Conservation (phyloP, 2,113 vertebrate genomes). For the Grantiella picta region DNA sequence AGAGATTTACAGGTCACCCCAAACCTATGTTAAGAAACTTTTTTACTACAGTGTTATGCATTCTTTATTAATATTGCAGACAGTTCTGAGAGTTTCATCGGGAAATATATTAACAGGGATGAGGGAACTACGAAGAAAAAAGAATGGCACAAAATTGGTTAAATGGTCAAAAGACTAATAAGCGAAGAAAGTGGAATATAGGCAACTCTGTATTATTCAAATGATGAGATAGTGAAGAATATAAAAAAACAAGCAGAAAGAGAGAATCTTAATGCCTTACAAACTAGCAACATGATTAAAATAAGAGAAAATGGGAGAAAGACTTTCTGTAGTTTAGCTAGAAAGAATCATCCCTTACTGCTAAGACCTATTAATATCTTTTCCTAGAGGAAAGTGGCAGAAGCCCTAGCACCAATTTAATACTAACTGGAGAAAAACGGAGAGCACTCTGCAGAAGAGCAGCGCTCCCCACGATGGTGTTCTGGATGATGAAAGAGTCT, state of each 20-base stretch:
- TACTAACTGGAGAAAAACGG: neutral
- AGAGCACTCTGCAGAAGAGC: neutral
- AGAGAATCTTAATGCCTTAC: neutral
- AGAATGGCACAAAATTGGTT: neutral
- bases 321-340: neutral
- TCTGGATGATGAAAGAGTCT: conserved; percentile 23
- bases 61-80: conserved; percentile 16
- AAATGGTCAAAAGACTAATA: neutral
- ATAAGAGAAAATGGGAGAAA: neutral
- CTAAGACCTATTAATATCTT: conserved; percentile 32
- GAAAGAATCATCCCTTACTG: neutral
- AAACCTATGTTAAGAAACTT: neutral
- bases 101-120: neutral
- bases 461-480: neutral
- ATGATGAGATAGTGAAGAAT: neutral
- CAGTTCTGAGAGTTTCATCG: neutral
- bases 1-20: neutral
- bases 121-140: neutral
- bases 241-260: neutral
- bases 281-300: neutral
- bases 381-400: neutral
- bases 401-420: conserved; percentile 47
- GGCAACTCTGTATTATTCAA: neutral
- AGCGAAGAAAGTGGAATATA: neutral
- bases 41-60: neutral